Evolutionary conservation across 2,797 vertebrate species (phyloP).

Genomic region (Miichthys miiuy): DNA sequence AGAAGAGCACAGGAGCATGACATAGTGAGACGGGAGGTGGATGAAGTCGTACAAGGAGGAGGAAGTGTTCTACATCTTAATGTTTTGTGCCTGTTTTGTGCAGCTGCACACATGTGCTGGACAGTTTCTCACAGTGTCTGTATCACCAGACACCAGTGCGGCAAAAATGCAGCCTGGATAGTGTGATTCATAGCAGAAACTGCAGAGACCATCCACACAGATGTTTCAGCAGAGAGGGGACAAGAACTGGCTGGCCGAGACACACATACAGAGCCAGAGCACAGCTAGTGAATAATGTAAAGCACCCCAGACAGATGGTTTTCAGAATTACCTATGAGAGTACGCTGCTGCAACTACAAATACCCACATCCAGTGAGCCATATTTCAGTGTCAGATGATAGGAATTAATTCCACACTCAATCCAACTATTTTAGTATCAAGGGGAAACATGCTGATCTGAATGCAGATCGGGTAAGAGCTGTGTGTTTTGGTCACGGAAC

Average conservation of each 20-base stretch:
- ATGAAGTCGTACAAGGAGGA: background rate
- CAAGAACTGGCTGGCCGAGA: constrained; percentile 33
- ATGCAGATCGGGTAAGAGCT: constrained; percentile 46
- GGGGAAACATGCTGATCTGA: constrained; percentile 54
- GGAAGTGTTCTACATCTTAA: constrained; percentile 18
- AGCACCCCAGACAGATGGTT: constrained; percentile 66
- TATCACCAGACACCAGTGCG: constrained; percentile 24
- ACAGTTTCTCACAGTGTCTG: constrained; percentile 13
- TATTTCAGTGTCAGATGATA: constrained; percentile 44
- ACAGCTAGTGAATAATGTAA: constrained; percentile 76
- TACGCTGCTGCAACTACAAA: constrained; percentile 54
- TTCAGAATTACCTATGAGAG: constrained; percentile 65
- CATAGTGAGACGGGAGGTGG: background rate
- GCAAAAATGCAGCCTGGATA: background rate
- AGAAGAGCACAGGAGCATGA: constrained; percentile 18
- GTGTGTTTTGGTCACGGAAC: constrained; percentile 58
- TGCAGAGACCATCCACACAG: constrained; percentile 46
- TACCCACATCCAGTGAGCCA: constrained; percentile 38
- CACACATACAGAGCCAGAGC: constrained; percentile 25
- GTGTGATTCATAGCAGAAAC: constrained; percentile 40
- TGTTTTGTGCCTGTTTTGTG: constrained; percentile 18
- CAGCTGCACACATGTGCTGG: constrained; percentile 18
- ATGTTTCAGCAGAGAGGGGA: constrained; percentile 57
- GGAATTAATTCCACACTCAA: constrained; percentile 56
- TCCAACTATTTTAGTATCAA: constrained; percentile 48